A percentile compares a stretch with the other conserved stretches of the same genome.
These are phyloP conservation scores for Ophion costatus DNA, from an alignment of 2,888 invertebrate species.

Conservation along the genomic window DNA sequence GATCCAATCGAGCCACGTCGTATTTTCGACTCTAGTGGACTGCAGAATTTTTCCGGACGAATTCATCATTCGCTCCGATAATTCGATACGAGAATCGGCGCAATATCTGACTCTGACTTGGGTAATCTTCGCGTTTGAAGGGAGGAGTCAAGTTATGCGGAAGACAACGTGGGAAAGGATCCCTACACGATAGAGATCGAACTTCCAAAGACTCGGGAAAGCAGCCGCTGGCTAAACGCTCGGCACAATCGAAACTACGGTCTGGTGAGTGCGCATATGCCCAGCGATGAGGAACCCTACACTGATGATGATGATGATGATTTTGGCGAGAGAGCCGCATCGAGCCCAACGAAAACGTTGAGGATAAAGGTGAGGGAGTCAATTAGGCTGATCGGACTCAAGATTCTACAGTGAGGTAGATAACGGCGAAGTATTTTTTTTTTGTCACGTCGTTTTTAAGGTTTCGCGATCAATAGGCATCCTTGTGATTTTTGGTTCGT, in stretches of 20 bases:
- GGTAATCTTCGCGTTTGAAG: conserved; percentile 43
- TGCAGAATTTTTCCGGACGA: neutral
- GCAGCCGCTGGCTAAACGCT: conserved; percentile 9
- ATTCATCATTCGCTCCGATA: too few species aligned
- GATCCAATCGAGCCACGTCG: neutral
- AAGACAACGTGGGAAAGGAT: conserved; percentile 53
- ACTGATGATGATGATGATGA: conserved; percentile 63
- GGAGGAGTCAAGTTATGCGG: conserved; percentile 55
- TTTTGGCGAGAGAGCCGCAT: conserved; percentile 29
- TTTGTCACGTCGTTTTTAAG: too few species aligned
- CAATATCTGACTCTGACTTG: too few species aligned
- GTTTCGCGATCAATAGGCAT: too few species aligned
- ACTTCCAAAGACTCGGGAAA: conserved; percentile 70
- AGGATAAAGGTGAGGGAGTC: conserved; percentile 70
- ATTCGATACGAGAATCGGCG: neutral
- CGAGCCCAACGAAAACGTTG: conserved; percentile 65
- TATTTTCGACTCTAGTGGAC: neutral
- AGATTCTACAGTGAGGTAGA: neutral
- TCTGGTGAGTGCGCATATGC: conserved; percentile 47
- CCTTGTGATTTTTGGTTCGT: too few species aligned
- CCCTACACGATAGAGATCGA: conserved; percentile 77
- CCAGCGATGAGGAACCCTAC: conserved; percentile 69
- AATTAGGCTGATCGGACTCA: conserved; percentile 7
- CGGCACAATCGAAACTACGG: conserved; percentile 64
- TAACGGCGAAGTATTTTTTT: neutral